Evolutionary conservation across 2,113 vertebrate genomes (phyloP), one percentile per base, ranked within the genome.

Genomic region (Etheostoma spectabile): DNA sequence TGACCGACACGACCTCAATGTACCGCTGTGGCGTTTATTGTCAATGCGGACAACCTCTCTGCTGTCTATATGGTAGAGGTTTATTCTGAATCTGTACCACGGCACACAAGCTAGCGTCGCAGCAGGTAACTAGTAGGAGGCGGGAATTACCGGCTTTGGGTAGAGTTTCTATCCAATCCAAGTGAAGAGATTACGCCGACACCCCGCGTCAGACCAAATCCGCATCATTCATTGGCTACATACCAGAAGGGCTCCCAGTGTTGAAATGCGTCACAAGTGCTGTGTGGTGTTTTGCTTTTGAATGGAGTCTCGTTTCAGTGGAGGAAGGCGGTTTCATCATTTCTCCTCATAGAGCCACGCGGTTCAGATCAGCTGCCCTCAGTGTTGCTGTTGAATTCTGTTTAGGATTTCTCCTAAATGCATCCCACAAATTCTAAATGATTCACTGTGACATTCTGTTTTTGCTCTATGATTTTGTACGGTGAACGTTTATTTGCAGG

Each of bases 131-230:
- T 51, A 4, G 2, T 4, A 49, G 6, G 8, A 21, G 92, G 84
- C 57, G 82, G 90, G 63, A 2, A 0, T 15, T 16, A 42, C 51
- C 38, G 69, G 72, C 33, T 1, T 30, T 7, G 10, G 27, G 0
- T 55, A 1, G 33, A n/a, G 6, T 33, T 67, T 59, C 27, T 65
- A 24, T 38, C 91, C 93, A 93, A 91, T 93, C 83, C 19, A 3
- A 68, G 51, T 0, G 16, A 14, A 59, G 22, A 57, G 1, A 38
- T 16, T 0, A 70, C 70, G 71, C 27, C 84, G 11, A 85, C 85
- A 35, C 88, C 82, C 71, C 21, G 35, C 53, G 21, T 24, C 4
- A 4, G 1, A 6, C 21, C 18, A 45, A 52, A 38, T 72, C 45
- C 69, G 73, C 5, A 30, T 38, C 15, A 1, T 14, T 71, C 22